Base-by-base conservation (phyloP, 2,888 invertebrate genomes). In the Erebia palarica region DNA sequence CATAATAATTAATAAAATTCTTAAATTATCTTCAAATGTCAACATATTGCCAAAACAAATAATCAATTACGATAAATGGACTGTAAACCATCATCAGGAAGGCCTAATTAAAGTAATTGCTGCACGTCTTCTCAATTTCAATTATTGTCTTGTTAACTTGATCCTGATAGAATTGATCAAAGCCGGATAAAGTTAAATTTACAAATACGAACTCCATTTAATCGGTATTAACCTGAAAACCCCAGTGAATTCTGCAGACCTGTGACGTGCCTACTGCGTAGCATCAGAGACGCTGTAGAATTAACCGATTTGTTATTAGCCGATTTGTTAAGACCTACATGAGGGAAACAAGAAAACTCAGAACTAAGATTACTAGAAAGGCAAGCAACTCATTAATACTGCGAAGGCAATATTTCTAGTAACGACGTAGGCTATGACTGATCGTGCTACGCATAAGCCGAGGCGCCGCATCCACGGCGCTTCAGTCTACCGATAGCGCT, bases 401-500 rank as follows among this genome's bases (percentile, higher is more conserved):
- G 73, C 78, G 87, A 89, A 89, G 79, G 81, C 77, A 84, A 78
- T 85, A 86, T 87, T 85, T 84, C 78, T 82, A 78, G 75, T 76
- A 55, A n/a, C 51, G 4, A 77, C 75, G 75, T 75, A 75, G 76
- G 47, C 74, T 73, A 77, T 80, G 82, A 82, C 80, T 81, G 77
- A 75, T 75, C 75, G 75, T 73, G 76, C 76, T 77, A 76, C 78
- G 78, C 72, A 77, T 78, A 76, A 77, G 75, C 75, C 75, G 75
- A 79, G 78, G 78, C 79, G 77, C 69, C 72, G 73, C 75, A 74
- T 69, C 49, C 27, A 66, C 75, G 73, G 51, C 72, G 76, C 74
- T 77, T 90, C 90, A 92, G 92, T 92, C 75, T 80, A 81, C 78
- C 86, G 86, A 87, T 87, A 87, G 89, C 88, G 84, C 84, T 87